phyloP scores from a whole-genome alignment of 1,140 invertebrate genomes.

The Euborellia annulipes region DNA sequence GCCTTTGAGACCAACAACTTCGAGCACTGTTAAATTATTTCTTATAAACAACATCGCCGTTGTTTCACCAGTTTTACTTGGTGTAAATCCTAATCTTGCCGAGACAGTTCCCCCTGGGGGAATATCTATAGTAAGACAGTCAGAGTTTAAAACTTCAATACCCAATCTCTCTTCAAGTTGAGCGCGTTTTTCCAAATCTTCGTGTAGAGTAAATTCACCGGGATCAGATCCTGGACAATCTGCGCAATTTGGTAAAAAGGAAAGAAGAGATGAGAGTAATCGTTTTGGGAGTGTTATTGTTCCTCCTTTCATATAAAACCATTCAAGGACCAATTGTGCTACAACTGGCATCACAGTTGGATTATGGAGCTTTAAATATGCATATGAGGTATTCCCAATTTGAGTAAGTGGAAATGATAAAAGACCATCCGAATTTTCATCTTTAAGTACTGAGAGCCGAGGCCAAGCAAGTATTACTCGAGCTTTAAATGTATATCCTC shows the following conservation, averaged over 20 bases:
- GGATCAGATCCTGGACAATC: slow-evolving; percentile 22
- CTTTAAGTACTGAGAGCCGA: slow-evolving; percentile 30
- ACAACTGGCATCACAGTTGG: slow-evolving; percentile 38
- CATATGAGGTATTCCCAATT: slow-evolving; percentile 57
- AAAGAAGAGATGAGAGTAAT: not conserved
- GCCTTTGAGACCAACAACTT: slow-evolving; percentile 65
- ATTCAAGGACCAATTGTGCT: slow-evolving; percentile 44
- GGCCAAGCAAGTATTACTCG: slow-evolving; percentile 62
- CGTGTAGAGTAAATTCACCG: slow-evolving; percentile 28
- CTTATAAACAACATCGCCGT: slow-evolving; percentile 34
- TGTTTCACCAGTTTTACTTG: slow-evolving; percentile 20
- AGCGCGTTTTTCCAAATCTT: slow-evolving; percentile 19
- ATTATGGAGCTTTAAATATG: slow-evolving; percentile 41
- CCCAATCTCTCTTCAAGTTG: slow-evolving; percentile 22
- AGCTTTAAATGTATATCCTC: slow-evolving; percentile 50
- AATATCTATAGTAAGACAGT: slow-evolving; percentile 14
- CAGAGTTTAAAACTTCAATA: slow-evolving; percentile 10
- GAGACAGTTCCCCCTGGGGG: slow-evolving; percentile 28
- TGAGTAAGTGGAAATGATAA: slow-evolving; percentile 66
- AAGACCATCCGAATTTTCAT: slow-evolving; percentile 20
- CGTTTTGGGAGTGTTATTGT: too few species aligned
- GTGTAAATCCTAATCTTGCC: slow-evolving; percentile 26
- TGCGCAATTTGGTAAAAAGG: slow-evolving; percentile 21
- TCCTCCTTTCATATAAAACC: slow-evolving; percentile 23
- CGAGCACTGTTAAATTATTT: slow-evolving; percentile 88